Conservation (phyloP, 2,113 vertebrate genomes). For the Osmerus mordax region DNA sequence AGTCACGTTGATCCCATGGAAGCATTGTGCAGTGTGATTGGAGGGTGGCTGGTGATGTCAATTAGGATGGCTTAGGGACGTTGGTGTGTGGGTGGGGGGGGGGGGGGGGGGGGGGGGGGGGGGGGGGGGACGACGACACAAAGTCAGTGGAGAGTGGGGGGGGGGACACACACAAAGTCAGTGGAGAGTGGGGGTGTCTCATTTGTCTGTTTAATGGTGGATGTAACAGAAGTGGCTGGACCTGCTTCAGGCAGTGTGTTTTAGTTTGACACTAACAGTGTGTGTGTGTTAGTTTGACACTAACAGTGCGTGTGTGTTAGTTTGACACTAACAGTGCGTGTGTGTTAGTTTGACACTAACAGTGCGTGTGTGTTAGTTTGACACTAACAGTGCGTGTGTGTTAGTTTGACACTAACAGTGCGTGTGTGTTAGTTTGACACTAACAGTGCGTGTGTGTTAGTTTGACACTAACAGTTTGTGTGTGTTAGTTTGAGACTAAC, state of each 20-base stretch:
- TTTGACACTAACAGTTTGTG: background rate
- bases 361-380: background rate
- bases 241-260: constrained; percentile 35
- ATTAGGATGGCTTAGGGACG: constrained; percentile 44
- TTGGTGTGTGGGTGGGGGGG: constrained; percentile 50
- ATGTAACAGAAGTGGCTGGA: constrained; percentile 61
- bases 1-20: too few relatives aligned
- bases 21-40: too few relatives aligned
- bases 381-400: background rate
- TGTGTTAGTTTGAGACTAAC: background rate
- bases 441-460: background rate
- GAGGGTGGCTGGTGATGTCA: too few relatives aligned
- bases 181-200: constrained; percentile 60
- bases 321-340: too few relatives aligned
- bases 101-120: constrained; percentile 43
- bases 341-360: background rate
- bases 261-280: too few relatives aligned
- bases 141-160: constrained; percentile 54
- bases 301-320: background rate
- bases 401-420: background rate
- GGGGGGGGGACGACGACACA: too few relatives aligned
- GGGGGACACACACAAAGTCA: too few relatives aligned
- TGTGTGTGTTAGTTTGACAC: background rate
- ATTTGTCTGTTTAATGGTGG: constrained; percentile 67
- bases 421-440: background rate